A percentile compares a stretch with the other conserved stretches of the same genome.
Evolutionary conservation across 1,140 invertebrate species (phyloP).

Genomic region (Cydia strobilella): DNA sequence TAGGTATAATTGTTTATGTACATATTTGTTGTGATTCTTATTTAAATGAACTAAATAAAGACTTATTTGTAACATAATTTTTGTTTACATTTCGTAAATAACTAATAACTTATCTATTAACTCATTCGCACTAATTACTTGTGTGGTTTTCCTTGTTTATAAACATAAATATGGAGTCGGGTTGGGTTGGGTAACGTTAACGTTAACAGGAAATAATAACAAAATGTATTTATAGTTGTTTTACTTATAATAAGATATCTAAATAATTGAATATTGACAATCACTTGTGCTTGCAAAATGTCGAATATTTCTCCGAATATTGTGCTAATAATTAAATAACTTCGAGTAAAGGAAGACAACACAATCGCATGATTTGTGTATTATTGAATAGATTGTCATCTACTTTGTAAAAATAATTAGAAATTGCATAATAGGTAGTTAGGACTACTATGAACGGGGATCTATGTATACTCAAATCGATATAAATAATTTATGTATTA

Average conservation of each 20-base stretch:
- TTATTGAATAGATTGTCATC: background rate
- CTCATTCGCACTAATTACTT: background rate
- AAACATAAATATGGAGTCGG: background rate
- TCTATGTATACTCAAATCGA: background rate
- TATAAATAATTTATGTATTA: slow-evolving; percentile 12
- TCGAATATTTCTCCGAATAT: slow-evolving; percentile 5
- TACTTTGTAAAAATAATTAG: background rate
- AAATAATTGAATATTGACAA: slow-evolving; percentile 23
- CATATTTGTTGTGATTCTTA: background rate
- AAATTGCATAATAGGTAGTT: background rate
- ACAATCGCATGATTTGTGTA: background rate
- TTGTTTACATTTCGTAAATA: background rate
- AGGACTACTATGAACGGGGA: background rate
- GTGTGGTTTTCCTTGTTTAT: background rate
- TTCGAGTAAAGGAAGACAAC: slow-evolving; percentile 20
- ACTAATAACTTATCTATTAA: background rate
- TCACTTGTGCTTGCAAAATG: slow-evolving; percentile 21
- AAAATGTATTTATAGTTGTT: slow-evolving; percentile 18
- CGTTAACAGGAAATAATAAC: too few relatives aligned
- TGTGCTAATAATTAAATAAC: slow-evolving; percentile 11
- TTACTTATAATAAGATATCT: slow-evolving; percentile 16
- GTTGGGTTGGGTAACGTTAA: background rate
- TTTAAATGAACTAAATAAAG: slow-evolving; percentile 2
- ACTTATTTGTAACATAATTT: background rate
- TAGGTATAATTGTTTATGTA: background rate